A percentile compares a stretch with the other conserved stretches of the same genome.
phyloP scores from a whole-genome alignment of 23 tunicate genomes.

The Ciona savignyi region DNA sequence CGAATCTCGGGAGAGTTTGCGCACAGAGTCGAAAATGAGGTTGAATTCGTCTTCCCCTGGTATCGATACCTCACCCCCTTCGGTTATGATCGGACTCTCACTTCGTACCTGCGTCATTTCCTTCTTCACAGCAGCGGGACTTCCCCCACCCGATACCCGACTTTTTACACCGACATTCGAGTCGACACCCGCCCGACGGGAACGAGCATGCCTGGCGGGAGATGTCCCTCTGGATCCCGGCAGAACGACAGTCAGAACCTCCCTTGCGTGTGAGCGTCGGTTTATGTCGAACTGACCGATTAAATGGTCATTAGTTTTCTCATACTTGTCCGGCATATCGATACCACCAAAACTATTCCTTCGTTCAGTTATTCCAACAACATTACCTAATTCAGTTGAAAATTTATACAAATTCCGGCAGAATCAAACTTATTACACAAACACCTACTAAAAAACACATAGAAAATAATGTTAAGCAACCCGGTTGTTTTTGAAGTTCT shows the following conservation, averaged over 20 bases:
- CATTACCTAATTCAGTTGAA: no score
- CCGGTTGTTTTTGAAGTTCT: no score
- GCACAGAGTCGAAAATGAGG: constrained; percentile 9
- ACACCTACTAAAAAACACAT: no score
- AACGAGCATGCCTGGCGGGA: constrained; percentile 6
- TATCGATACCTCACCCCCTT: constrained; percentile 19
- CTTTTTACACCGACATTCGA: neutral
- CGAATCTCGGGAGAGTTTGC: constrained; percentile 5
- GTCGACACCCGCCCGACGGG: neutral
- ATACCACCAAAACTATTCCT: no score
- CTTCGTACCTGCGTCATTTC: neutral
- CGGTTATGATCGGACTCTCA: constrained; percentile 14
- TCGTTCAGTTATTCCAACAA: no score
- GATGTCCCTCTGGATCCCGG: constrained; percentile 15
- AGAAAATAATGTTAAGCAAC: no score
- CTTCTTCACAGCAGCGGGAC: neutral
- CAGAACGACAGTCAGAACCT: constrained; percentile 5
- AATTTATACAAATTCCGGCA: no score
- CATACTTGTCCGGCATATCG: neutral
- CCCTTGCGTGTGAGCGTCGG: constrained; percentile 12
- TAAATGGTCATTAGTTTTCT: neutral
- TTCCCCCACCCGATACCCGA: neutral
- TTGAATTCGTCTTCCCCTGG: constrained; percentile 33
- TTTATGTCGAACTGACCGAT: neutral
- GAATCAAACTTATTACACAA: no score